Evolutionary conservation across 1,140 invertebrate genomes (phyloP), one percentile per base, ranked within the genome.

Genomic region (Papilio dardanus): DNA sequence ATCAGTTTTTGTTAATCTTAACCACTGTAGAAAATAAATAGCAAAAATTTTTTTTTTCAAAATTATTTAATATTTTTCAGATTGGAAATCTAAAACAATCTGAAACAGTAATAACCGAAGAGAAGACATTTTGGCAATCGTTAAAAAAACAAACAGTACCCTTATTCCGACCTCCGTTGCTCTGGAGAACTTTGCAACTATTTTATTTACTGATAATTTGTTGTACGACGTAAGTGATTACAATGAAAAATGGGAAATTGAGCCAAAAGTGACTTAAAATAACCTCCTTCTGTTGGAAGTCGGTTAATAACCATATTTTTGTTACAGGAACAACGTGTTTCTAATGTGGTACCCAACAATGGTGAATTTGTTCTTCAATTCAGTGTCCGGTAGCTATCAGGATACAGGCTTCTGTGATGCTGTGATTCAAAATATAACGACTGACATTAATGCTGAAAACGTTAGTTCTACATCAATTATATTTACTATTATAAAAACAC

Each of bases 301-400:
- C n/a, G n/a, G n/a, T n/a, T n/a, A n/a, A n/a, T n/a, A n/a, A 31
- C 16, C 14, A 14, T 10, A 37, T 16, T 21, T 73, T 50, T 73
- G 58, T 81, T 84, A n/a, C 76, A 88, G 86, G 10, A 86, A 85
- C 73, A 88, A 86, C 28, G 79, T 80, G 2, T 83, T 88, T 37
- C 16, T 81, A 0, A 83, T 88, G 85, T 86, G 85, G 85, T 87
- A 78, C 19, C 84, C 88, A 0, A 83, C 81, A 4, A 82, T 88
- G 31, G 80, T 87, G 30, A 87, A 89, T 28, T 71, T 77, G 6
- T 86, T 86, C 31, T 89, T 88, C 67, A 84, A 83, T 2, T 81
- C 84, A 0, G 28, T 82, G 2, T 31, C 71, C 5, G 28, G 58
- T 3, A 75, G 42, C 12, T 65, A 31, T 7, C 31, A 28, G 0